phyloP scores from a whole-genome alignment of 2,888 invertebrate genomes.

The Acronicta leporina region DNA sequence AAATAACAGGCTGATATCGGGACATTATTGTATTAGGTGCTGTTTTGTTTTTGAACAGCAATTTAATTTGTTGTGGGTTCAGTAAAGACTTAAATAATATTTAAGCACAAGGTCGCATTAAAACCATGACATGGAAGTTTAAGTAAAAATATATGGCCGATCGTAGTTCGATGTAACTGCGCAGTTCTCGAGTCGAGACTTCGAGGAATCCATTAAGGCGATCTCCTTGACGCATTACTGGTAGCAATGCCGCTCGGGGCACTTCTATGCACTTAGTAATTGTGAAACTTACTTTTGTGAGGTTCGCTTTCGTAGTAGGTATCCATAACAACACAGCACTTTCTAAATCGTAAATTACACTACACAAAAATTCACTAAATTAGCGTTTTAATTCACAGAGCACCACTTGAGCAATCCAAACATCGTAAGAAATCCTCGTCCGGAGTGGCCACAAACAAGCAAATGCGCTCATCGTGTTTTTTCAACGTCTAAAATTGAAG shows the following conservation, averaged over 20 bases:
- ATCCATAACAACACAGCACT: constrained; percentile 68
- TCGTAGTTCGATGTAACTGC: constrained; percentile 75
- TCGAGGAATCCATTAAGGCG: constrained; percentile 78
- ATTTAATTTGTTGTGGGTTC: constrained; percentile 46
- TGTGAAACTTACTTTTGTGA: constrained; percentile 71
- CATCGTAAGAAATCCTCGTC: constrained; percentile 66
- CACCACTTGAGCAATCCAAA: constrained; percentile 67
- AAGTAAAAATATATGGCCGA: constrained; percentile 69
- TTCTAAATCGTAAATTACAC: constrained; percentile 56
- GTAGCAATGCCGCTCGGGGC: constrained; percentile 63
- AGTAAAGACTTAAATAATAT: constrained; percentile 57
- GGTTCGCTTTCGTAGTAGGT: constrained; percentile 62
- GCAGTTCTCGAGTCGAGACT: constrained; percentile 75
- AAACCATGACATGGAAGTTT: constrained; percentile 71
- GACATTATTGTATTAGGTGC: constrained; percentile 10
- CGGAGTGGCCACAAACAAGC: constrained; percentile 53
- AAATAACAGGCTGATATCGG: background rate
- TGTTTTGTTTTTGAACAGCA: constrained; percentile 26
- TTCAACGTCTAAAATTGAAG: constrained; percentile 57
- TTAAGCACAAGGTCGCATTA: constrained; percentile 68
- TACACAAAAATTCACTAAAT: constrained; percentile 59
- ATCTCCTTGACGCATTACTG: constrained; percentile 77
- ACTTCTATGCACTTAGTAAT: constrained; percentile 56
- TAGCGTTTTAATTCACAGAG: constrained; percentile 67
- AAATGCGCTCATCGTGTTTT: constrained; percentile 65